phyloP scores from a whole-genome alignment of 1,140 invertebrate genomes.

The Brachionus sp. region DNA sequence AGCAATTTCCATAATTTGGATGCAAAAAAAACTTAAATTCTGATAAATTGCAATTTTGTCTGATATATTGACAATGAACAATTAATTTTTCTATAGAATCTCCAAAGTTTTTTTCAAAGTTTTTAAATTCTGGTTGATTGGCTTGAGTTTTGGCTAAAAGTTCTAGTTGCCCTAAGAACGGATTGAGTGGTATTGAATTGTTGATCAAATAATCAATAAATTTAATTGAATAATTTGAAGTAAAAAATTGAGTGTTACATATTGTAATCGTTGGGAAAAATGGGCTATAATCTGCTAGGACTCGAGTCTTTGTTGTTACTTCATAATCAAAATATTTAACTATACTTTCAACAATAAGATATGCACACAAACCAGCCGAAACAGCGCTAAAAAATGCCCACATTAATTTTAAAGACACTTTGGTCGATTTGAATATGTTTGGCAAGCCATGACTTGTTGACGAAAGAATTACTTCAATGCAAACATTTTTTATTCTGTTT shows the following conservation, averaged over 20 bases:
- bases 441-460: constrained; percentile 23
- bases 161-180: background rate
- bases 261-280: constrained; percentile 21
- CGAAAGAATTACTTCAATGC: background rate
- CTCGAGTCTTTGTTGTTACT: background rate
- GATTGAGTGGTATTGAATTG: background rate
- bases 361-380: background rate
- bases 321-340: background rate
- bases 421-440: background rate
- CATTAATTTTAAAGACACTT: constrained; percentile 1
- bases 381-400: background rate
- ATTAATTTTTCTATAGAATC: background rate
- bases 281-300: background rate
- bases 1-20: constrained; percentile 25
- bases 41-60: background rate
- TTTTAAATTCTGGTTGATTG: background rate
- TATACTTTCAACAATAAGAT: background rate
- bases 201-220: background rate
- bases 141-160: background rate
- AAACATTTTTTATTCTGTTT: background rate
- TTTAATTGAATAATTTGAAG: background rate
- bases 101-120: background rate
- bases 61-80: background rate
- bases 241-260: constrained; percentile 27
- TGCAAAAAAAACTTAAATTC: background rate